phyloP scores from a whole-genome alignment of 2,888 invertebrate species.

The Drosophila mayaguana region DNA sequence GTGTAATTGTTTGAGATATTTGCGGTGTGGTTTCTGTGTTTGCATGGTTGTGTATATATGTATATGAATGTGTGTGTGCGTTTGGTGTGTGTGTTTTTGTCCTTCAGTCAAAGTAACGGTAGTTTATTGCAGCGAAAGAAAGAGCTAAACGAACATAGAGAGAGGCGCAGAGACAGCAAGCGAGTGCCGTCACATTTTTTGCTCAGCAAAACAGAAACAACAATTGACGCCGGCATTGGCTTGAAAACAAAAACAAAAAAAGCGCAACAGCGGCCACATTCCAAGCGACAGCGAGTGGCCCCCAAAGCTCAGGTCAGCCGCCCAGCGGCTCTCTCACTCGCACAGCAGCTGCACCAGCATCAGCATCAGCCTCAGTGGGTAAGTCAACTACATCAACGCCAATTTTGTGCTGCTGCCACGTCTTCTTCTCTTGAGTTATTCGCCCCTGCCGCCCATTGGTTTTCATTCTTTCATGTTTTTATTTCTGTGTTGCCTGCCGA shows the following conservation, averaged over 20 bases:
- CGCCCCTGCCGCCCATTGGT: neutral
- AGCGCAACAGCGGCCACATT: conserved; percentile 43
- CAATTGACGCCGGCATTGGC: conserved; percentile 51
- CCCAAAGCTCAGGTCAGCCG: conserved; percentile 63
- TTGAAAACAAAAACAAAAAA: conserved; percentile 23
- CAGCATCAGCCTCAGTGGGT: conserved; percentile 40
- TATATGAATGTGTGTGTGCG: neutral
- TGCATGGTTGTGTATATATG: neutral
- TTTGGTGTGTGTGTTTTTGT: conserved; percentile 30
- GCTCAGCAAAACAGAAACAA: conserved; percentile 28
- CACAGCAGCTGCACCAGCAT: conserved; percentile 31
- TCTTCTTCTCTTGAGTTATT: conserved; percentile 40
- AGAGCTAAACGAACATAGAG: conserved; percentile 45
- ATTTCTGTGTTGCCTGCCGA: conserved; percentile 34
- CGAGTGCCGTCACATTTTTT: conserved; percentile 51
- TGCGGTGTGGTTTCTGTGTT: conserved; percentile 24
- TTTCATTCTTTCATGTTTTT: conserved; percentile 5
- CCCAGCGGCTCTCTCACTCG: conserved; percentile 28
- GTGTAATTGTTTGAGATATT: conserved; percentile 49
- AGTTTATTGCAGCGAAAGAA: conserved; percentile 57
- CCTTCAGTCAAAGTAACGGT: conserved; percentile 61
- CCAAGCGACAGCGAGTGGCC: conserved; percentile 46
- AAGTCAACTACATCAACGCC: conserved; percentile 64
- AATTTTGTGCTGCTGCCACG: conserved; percentile 45
- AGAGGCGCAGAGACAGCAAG: conserved; percentile 37